Base-by-base conservation (phyloP, 2,113 vertebrate species). In the Epinephelus cyanopodus region DNA sequence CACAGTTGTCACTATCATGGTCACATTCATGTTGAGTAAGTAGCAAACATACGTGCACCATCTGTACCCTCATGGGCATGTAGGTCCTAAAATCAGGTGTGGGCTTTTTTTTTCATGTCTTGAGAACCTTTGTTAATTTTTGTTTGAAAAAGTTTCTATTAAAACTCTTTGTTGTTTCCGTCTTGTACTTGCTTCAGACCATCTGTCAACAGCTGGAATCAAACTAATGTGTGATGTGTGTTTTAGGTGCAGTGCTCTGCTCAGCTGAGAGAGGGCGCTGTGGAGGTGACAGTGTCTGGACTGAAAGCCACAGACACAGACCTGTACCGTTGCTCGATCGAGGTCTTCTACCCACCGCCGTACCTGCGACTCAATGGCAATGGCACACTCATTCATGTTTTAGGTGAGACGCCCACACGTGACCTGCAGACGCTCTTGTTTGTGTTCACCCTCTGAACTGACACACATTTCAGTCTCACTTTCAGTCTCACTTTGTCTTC, bases 301-400 rank as follows among this genome's bases (percentile, higher is more conserved):
- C 88, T 95, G 52, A 87, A 39, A 39, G 76, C 74, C 9, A 57
- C 70, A 39, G 85, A 95, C 87, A 95, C 95, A 2, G 95, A 95
- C 33, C 1, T 95, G 11, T 95, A 95, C 25, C 87, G 86, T 60
- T 95, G 94, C 47, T 6, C 61, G 52, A 45, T 95, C 3, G 77
- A 92, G 56, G 6, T 94, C 27, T n/a, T 93, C 13, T 95, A 80
- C 74, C 95, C 94, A 2, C 94, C 95, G 1, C 95, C 95, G 0
- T 95, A 83, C 80, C 82, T 85, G 47, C 48, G 2, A 13, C 27
- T 71, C 18, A 19, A 9, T 0, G 95, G 95, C 18, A 95, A 94
- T 6, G 93, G 93, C 25, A 95, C 93, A 0, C 76, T 95, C 27
- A 58, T 95, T 45, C 84, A 94, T 8, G 83, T 94, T 15, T 53